phyloP scores from a whole-genome alignment of 2,113 vertebrate genomes.

The Indicator indicator region DNA sequence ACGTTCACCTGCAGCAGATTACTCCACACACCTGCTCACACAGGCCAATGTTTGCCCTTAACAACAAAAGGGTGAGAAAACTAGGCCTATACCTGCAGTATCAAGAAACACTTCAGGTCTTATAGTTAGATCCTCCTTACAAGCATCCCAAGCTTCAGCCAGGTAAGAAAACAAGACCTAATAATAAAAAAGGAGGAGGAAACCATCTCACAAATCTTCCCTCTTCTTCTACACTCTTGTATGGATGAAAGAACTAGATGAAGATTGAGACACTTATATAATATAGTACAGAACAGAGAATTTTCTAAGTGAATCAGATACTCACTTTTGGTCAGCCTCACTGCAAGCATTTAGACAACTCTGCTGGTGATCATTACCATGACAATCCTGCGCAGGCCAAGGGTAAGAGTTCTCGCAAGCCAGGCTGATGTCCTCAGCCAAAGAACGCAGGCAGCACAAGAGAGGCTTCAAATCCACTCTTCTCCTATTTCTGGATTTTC shows the following conservation, averaged over 20 bases:
- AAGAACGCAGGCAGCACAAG: background rate
- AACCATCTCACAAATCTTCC: background rate
- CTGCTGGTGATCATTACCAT: rapidly evolving
- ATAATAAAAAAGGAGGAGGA: background rate
- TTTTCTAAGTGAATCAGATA: background rate
- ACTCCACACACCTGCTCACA: background rate
- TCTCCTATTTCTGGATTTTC: background rate
- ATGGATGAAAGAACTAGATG: background rate
- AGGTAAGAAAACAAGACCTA: background rate
- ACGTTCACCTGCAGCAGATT: background rate
- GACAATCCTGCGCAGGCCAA: rapidly evolving
- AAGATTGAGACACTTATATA: background rate
- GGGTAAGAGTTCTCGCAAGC: background rate
- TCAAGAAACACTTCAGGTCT: background rate
- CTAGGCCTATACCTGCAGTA: background rate
- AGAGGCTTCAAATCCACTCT: background rate
- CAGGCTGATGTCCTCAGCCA: background rate
- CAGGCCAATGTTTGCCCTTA: background rate
- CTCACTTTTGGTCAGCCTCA: background rate
- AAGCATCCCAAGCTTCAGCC: background rate
- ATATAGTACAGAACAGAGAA: background rate
- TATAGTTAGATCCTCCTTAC: background rate
- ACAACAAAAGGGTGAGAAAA: background rate
- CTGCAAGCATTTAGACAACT: background rate
- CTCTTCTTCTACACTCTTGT: background rate